Percentiles rank a stretch among this genome's conserved stretches.
phyloP scores from a whole-genome alignment of 1,140 invertebrate genomes.

The Heliothis virescens region DNA sequence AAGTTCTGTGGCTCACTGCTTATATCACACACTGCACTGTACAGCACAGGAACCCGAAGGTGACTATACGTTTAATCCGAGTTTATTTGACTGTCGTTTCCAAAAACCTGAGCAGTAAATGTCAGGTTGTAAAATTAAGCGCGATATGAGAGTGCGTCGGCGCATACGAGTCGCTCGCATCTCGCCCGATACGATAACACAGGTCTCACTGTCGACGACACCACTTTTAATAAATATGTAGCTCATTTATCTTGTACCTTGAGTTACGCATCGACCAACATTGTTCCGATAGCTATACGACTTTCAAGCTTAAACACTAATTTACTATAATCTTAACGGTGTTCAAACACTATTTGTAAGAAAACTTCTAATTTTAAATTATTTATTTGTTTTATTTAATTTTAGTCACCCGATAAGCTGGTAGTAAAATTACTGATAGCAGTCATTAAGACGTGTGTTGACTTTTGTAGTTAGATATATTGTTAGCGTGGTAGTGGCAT shows the following conservation, averaged over 20 bases:
- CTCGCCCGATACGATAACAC: slow-evolving; percentile 77
- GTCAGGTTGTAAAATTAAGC: slow-evolving; percentile 72
- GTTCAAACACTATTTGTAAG: background rate
- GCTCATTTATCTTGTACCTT: slow-evolving; percentile 78
- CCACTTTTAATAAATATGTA: slow-evolving; percentile 76
- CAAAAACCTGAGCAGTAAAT: slow-evolving; percentile 80
- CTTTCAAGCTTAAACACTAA: slow-evolving; percentile 24
- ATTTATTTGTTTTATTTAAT: slow-evolving; percentile 11
- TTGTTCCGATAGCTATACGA: slow-evolving; percentile 52
- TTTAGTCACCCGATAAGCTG: background rate
- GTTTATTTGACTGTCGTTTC: slow-evolving; percentile 74
- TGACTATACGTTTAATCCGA: slow-evolving; percentile 72
- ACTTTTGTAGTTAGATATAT: slow-evolving; percentile 26
- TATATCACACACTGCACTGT: slow-evolving; percentile 67
- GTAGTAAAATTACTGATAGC: background rate
- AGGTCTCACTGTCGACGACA: slow-evolving; percentile 71
- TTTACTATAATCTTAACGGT: slow-evolving; percentile 23
- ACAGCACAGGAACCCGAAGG: slow-evolving; percentile 60
- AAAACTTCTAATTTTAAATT: background rate
- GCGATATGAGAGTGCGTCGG: slow-evolving; percentile 69
- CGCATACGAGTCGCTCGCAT: slow-evolving; percentile 72
- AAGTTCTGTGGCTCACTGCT: slow-evolving; percentile 57
- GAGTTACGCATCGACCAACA: slow-evolving; percentile 68
- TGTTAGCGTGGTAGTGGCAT: slow-evolving; percentile 22
- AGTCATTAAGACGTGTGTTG: slow-evolving; percentile 19